Evolutionary conservation across 1,140 invertebrate species (phyloP).

Genomic region (Drosophila dunni): DNA sequence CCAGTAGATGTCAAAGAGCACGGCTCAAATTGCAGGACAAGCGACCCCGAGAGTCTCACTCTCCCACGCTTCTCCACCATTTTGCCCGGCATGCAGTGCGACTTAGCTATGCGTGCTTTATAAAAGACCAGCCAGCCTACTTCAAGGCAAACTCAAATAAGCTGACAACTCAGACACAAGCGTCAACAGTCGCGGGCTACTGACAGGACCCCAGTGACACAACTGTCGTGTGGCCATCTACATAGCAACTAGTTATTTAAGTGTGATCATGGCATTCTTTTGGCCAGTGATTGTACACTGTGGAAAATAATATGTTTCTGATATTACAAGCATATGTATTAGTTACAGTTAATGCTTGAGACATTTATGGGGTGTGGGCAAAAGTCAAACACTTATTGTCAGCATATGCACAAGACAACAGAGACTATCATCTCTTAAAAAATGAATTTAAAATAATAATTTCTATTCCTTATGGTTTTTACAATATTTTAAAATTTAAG

Average conservation of each 20-base stretch:
- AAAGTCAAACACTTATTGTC: no score
- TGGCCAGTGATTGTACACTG: not conserved
- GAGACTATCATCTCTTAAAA: no score
- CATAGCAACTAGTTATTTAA: slow-evolving; percentile 20
- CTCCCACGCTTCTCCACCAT: not conserved
- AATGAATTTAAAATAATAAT: no score
- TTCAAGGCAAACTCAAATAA: slow-evolving; percentile 63
- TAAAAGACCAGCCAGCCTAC: slow-evolving; percentile 19
- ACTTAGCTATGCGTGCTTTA: slow-evolving; percentile 30
- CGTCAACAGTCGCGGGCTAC: slow-evolving; percentile 56
- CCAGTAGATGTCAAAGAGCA: slow-evolving; percentile 61
- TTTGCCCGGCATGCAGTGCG: slow-evolving; percentile 27
- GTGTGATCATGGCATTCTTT: not conserved
- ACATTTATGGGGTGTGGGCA: no score
- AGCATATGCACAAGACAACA: no score
- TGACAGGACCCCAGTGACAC: slow-evolving; percentile 33
- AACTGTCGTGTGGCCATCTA: no score
- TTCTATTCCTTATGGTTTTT: no score
- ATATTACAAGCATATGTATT: no score
- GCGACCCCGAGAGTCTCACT: slow-evolving; percentile 7
- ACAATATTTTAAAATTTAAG: no score
- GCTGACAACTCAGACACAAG: slow-evolving; percentile 64
- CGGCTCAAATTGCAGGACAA: slow-evolving; percentile 53
- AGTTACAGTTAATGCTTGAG: no score
- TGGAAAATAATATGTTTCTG: no score